A percentile compares a stretch with the other conserved stretches of the same genome.
These are phyloP conservation scores for Actinemys pallida DNA, from an alignment of 2,113 vertebrate genomes.

Conservation along the genomic window DNA sequence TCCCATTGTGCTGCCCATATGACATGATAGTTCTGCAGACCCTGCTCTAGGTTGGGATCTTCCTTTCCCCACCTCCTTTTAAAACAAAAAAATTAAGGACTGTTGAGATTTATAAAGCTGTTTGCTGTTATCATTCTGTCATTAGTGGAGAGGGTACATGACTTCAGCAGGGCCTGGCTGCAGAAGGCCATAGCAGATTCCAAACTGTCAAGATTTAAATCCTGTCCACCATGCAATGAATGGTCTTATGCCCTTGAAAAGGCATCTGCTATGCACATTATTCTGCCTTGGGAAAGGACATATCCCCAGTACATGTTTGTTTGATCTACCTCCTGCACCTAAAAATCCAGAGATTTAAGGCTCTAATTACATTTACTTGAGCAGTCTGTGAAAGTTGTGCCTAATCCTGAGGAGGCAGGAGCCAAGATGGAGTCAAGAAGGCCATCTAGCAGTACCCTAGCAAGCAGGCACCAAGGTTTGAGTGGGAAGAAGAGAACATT, in stretches of 20 bases:
- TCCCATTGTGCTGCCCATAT: accelerated
- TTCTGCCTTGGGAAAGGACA: too few relatives aligned
- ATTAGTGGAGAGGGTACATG: neutral
- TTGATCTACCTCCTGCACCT: too few relatives aligned
- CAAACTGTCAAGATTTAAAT: neutral
- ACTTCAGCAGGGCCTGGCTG: neutral
- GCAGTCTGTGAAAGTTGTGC: too few relatives aligned
- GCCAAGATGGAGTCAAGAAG: too few relatives aligned
- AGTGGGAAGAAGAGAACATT: too few relatives aligned
- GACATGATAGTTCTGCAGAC: neutral
- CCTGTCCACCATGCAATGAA: neutral
- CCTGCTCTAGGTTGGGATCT: neutral
- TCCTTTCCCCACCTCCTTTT: neutral
- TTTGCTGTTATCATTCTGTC: neutral
- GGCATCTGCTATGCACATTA: too few relatives aligned
- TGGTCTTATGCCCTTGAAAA: neutral
- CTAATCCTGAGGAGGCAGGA: too few relatives aligned
- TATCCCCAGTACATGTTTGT: too few relatives aligned
- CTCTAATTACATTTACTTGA: too few relatives aligned
- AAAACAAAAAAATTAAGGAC: neutral
- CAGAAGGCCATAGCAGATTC: neutral
- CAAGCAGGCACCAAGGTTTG: too few relatives aligned
- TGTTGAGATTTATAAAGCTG: neutral
- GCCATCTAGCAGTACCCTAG: too few relatives aligned
- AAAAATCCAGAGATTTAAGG: too few relatives aligned